These are phyloP conservation scores for Petrosia ficiformis DNA, from an alignment of 37 sponge, comb jelly and placozoan species.

Conservation along the genomic window DNA sequence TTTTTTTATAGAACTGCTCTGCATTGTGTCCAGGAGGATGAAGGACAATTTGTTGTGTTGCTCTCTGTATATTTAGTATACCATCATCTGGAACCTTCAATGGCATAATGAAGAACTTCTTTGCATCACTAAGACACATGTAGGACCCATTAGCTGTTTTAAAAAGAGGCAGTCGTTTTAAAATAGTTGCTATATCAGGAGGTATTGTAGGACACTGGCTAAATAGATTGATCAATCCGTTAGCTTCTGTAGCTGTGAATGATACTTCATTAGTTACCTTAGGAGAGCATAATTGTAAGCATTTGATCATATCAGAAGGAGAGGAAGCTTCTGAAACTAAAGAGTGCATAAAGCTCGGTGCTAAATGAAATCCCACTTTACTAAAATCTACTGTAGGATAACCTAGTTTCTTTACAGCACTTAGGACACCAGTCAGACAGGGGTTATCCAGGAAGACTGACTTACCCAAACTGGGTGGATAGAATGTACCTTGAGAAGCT, in stretches of 20 bases:
- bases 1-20: not conserved
- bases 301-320: slow-evolving; percentile 13
- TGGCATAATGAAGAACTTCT: not conserved
- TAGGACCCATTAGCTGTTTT: slow-evolving; percentile 16
- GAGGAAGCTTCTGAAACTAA: not conserved
- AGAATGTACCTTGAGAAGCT: slow-evolving; percentile 9
- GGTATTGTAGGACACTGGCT: not conserved
- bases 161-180: slow-evolving; percentile 7
- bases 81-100: not conserved
- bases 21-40: not conserved
- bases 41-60: not conserved
- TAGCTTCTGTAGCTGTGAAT: slow-evolving; percentile 13
- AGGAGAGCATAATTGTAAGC: slow-evolving; percentile 9
- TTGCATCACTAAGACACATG: not conserved
- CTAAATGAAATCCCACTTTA: not conserved
- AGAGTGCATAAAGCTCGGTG: not conserved
- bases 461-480: slow-evolving; percentile 21
- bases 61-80: not conserved
- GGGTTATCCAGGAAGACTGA: not conserved
- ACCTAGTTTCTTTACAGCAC: slow-evolving; percentile 26
- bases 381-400: slow-evolving; percentile 14
- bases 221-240: not conserved
- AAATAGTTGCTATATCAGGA: not conserved
- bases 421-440: not conserved
- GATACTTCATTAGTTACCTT: not conserved